These are phyloP conservation scores for Pseudococcus jackbeardsleyi DNA, from an alignment of 2,888 invertebrate species.

Conservation along the genomic window DNA sequence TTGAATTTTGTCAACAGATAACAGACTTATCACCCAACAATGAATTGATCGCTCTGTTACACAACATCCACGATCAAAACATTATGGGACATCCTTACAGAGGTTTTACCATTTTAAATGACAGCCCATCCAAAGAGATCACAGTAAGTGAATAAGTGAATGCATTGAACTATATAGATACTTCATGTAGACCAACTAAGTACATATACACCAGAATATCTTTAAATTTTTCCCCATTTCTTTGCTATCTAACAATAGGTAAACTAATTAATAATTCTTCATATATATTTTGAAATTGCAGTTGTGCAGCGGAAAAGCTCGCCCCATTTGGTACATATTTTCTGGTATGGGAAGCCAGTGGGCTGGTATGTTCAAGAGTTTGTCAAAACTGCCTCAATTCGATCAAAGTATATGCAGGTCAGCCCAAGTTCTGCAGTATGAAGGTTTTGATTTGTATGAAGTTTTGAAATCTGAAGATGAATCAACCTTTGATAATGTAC, in stretches of 20 bases:
- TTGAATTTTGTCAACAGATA: conserved; percentile 67
- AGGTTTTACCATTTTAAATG: conserved; percentile 83
- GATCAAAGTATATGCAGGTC: conserved; percentile 80
- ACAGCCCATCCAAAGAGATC: conserved; percentile 72
- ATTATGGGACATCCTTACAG: conserved; percentile 84
- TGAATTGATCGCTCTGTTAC: conserved; percentile 83
- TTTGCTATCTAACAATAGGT: no score
- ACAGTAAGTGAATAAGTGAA: conserved; percentile 69
- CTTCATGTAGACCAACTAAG: no score
- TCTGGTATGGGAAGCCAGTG: conserved; percentile 99
- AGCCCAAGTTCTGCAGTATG: conserved; percentile 82
- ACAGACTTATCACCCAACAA: conserved; percentile 76
- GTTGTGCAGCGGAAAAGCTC: conserved; percentile 67
- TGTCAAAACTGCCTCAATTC: conserved; percentile 88
- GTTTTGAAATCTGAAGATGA: conserved; percentile 83
- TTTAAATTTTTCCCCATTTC: no score
- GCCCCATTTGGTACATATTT: conserved; percentile 95
- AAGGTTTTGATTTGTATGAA: conserved; percentile 86
- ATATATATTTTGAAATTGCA: background rate
- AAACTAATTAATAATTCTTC: no score
- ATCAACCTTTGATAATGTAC: conserved; percentile 84
- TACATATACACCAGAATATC: no score
- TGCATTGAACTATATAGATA: no score
- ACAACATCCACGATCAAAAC: conserved; percentile 79
- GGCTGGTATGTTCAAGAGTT: conserved; percentile 93